Evolutionary conservation across 1,140 invertebrate genomes (phyloP).

Genomic region (Drosophila funebris): DNA sequence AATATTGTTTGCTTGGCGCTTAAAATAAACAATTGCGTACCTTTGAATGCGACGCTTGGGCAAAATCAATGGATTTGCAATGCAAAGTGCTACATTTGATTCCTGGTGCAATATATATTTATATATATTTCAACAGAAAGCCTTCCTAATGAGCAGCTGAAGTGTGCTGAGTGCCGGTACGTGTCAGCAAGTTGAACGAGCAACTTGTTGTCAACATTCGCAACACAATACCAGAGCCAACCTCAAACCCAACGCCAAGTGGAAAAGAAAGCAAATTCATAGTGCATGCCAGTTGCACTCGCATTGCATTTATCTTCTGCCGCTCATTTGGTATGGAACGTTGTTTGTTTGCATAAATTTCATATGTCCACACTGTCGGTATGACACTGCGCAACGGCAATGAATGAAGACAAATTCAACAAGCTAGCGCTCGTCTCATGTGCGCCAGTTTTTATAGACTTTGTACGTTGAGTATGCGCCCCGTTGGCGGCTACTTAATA

Average conservation of each 20-base stretch:
- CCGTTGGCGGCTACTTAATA: slow-evolving; percentile 51
- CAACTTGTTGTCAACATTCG: slow-evolving; percentile 57
- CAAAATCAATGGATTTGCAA: slow-evolving; percentile 12
- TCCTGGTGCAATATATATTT: background rate
- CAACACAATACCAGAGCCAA: background rate
- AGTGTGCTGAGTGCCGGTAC: slow-evolving; percentile 20
- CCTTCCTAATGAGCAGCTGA: slow-evolving; percentile 57
- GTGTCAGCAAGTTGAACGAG: slow-evolving; percentile 17
- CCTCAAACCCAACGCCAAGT: background rate
- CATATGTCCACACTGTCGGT: slow-evolving; percentile 22
- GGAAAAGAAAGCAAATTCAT: slow-evolving; percentile 33
- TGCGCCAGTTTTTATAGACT: slow-evolving; percentile 16
- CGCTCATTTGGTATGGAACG: slow-evolving; percentile 55
- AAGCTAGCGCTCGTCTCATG: background rate
- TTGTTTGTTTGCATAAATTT: slow-evolving; percentile 67
- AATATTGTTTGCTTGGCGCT: background rate
- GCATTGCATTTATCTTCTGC: slow-evolving; percentile 45
- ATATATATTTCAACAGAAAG: slow-evolving; percentile 11
- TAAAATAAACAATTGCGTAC: background rate
- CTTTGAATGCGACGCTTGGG: background rate
- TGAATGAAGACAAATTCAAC: slow-evolving; percentile 42
- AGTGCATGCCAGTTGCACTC: slow-evolving; percentile 20
- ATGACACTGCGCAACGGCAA: background rate
- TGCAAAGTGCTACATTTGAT: background rate
- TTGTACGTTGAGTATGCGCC: slow-evolving; percentile 26